Evolutionary conservation across 2,888 invertebrate species (phyloP).

Genomic region (Drosophila yooni): DNA sequence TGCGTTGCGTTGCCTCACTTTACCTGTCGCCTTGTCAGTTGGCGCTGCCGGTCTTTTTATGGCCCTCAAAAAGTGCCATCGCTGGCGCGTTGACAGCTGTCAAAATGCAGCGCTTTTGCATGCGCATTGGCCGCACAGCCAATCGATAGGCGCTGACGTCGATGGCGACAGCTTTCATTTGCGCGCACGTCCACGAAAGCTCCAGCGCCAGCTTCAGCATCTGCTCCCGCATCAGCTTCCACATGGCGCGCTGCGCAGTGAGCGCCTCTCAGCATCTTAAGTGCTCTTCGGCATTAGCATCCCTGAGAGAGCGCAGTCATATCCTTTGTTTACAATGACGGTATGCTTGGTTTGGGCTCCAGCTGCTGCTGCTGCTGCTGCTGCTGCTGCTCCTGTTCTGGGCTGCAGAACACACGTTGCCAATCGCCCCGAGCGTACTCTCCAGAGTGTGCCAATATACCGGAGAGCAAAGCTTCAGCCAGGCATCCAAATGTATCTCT

Average conservation of each 20-base stretch:
- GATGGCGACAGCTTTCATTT: slow-evolving; percentile 53
- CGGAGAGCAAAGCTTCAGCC: slow-evolving; percentile 58
- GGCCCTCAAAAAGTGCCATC: slow-evolving; percentile 60
- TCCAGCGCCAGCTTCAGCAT: slow-evolving; percentile 20
- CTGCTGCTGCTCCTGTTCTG: slow-evolving; percentile 44
- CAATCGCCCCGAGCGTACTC: slow-evolving; percentile 67
- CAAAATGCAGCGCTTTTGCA: slow-evolving; percentile 69
- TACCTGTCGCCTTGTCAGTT: slow-evolving; percentile 33
- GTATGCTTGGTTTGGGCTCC: slow-evolving; percentile 40
- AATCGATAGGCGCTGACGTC: slow-evolving; percentile 71
- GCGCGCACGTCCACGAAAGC: slow-evolving; percentile 51
- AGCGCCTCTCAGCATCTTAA: slow-evolving; percentile 19
- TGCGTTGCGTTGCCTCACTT: background rate
- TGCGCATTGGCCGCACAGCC: slow-evolving; percentile 62
- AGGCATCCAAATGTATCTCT: slow-evolving; percentile 24
- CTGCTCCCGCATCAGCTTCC: background rate
- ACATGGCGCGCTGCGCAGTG: slow-evolving; percentile 29
- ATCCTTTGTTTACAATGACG: slow-evolving; percentile 77
- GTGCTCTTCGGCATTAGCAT: slow-evolving; percentile 30
- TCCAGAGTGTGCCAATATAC: slow-evolving; percentile 53
- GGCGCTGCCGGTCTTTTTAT: slow-evolving; percentile 45
- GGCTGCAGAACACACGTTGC: slow-evolving; percentile 68
- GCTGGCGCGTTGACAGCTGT: slow-evolving; percentile 76
- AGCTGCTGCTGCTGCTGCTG: slow-evolving; percentile 30
- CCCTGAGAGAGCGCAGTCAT: slow-evolving; percentile 51